Evolutionary conservation across 2,113 vertebrate genomes (phyloP), one percentile per base, ranked within the genome.

Genomic region (Leucoraja erinaceus): DNA sequence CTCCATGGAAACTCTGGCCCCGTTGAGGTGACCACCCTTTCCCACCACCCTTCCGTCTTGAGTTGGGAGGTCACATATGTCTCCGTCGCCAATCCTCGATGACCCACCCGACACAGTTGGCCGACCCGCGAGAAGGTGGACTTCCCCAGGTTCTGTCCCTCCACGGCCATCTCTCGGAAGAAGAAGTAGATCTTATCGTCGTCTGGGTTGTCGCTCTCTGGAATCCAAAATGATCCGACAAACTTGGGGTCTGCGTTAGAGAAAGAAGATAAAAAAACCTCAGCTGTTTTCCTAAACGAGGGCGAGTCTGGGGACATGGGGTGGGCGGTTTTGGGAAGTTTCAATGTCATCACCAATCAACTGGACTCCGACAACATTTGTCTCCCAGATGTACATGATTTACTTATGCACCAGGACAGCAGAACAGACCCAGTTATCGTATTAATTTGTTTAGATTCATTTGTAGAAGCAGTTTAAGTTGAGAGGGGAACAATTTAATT

Each of bases 121-220:
- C 98, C 99, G 0, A 99, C 98, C 16, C 99, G 97, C 88, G 98
- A 97, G 0, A 98, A 98, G 0, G 97, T 97, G 93, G 96, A 95
- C 94, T 98, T 98, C 75, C 98, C 98, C 83, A 98, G 94, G 0
- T 97, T 97, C n/a, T 98, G 97, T 31, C 96, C 96, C 93, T 99
- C 99, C 70, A 99, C 98, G 0, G 98, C 98, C 0, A 95, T 97
- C 95, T 99, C 99, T 0, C 97, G 97, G 95, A 99, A 99, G 96
- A 99, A 99, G 96, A 99, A 99, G 95, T 99, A 99, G 93, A 99
- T 96, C 95, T 99, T 99, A 94, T 99, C 98, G 0, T 99, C 99
- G 0, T 99, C 98, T 0, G 97, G 97, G 93, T 99, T 99, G 93
- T 99, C 99, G 0, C 98, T 99, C 94, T 99, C 99, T 0, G 99